Percentiles rank a stretch among this genome's conserved stretches.
Evolutionary conservation across 2,797 vertebrate species (phyloP).

Genomic region (Ambastaia sidthimunki): DNA sequence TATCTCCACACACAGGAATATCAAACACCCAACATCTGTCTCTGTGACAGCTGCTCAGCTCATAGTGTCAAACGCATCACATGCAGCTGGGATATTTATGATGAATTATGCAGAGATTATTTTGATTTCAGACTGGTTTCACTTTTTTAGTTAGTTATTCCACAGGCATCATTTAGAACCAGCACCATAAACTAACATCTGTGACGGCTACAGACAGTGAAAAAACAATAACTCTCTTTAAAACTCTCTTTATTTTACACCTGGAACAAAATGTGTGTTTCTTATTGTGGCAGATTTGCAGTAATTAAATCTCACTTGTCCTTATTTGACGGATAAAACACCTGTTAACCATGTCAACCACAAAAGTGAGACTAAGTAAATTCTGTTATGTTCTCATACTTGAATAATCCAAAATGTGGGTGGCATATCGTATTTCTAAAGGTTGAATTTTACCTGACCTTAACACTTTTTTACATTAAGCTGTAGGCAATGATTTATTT

Average conservation of each 20-base stretch:
- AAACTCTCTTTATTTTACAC: slow-evolving; percentile 5
- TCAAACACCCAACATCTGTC: slow-evolving; percentile 31
- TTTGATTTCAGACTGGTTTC: neutral
- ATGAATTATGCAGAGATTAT: slow-evolving; percentile 11
- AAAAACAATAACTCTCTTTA: slow-evolving; percentile 4
- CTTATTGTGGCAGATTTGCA: neutral
- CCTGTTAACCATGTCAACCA: neutral
- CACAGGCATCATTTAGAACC: neutral
- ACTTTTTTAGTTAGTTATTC: slow-evolving; percentile 3
- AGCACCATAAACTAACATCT: neutral
- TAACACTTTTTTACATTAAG: neutral
- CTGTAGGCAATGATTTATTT: neutral
- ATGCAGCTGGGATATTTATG: slow-evolving; percentile 10
- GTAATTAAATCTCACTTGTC: neutral
- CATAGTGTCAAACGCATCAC: slow-evolving; percentile 5
- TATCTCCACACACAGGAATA: neutral
- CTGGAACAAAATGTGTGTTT: slow-evolving; percentile 10
- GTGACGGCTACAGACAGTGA: neutral
- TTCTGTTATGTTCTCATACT: neutral
- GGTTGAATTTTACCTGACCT: neutral
- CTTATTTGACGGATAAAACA: neutral
- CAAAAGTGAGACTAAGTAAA: neutral
- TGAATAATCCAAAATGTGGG: neutral
- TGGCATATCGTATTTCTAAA: neutral
- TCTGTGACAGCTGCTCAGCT: slow-evolving; percentile 1